Base-by-base conservation (phyloP, 2,888 invertebrate species). In the Phania funesta region DNA sequence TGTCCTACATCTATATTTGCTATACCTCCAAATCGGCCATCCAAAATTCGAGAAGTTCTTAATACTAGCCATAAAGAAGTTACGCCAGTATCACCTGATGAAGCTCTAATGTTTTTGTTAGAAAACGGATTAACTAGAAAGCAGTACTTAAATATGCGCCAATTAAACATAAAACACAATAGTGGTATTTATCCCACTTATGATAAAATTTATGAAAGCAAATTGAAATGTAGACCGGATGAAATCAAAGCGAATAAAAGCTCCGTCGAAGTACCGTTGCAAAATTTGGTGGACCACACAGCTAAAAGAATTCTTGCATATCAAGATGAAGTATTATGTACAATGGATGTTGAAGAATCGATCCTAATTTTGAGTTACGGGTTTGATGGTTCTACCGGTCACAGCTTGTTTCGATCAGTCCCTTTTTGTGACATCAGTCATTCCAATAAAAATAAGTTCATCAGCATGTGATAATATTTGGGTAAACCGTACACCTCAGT, bases 371-470 rank as follows among this genome's bases (percentile, higher is more conserved):
- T 22, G 5, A 75, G 75, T 22, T 80, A 70, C 48, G 65, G 54
- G 11, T 75, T 75, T 46, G 75, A 80, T 38, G 75, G 75, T 41
- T 70, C 75, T 3, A 80, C 64, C 24, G 75, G 75, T 38, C 74
- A 80, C 13, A 71, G 62, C 16, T 44, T 52, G 18, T 80, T 64
- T 58, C 9, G 70, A 80, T 20, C 54, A 68, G 1, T 75, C 70
- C 1, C 41, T 70, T 6, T 80, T 80, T 65, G 70, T 75, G 13
- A 80, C 80, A 13, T 56, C 64, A 26, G 20, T 75, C 38, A 75
- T 80, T 64, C 75, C 80, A 35, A 22, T 80, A 29, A 60, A 74
- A 74, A 38, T 70, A 18, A 50, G 64, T 8, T 18, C 18, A 0
- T 22, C 7, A 9, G 11, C 44, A 38, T 32, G 24, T 16, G 11